Conservation (phyloP, 92 coral and sea anemone species). For the Bergia puertoricense region DNA sequence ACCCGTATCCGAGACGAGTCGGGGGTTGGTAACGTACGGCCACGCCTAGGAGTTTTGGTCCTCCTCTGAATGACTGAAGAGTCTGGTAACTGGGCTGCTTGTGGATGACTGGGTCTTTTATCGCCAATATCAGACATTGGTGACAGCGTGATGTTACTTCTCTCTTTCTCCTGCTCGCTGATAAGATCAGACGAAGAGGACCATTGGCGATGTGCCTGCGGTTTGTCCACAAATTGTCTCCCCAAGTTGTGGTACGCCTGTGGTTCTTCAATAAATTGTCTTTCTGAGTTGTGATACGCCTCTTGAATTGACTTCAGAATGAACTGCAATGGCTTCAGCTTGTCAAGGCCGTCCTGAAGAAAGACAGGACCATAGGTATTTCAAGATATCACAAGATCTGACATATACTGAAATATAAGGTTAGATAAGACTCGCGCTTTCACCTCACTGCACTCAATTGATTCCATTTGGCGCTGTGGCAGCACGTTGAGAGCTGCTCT, state of each 20-base stretch:
- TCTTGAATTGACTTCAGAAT: constrained; percentile 86
- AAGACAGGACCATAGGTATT: background rate
- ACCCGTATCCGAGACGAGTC: constrained; percentile 31
- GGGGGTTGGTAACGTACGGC: constrained; percentile 55
- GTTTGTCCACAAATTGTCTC: constrained; percentile 41
- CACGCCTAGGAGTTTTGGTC: constrained; percentile 31
- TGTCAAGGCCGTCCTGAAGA: constrained; percentile 76
- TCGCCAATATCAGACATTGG: constrained; percentile 62
- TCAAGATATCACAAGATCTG: background rate
- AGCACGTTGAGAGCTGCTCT: no score
- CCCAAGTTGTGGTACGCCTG: constrained; percentile 65
- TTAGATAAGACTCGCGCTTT: no score
- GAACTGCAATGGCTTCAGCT: constrained; percentile 81
- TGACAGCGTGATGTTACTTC: constrained; percentile 65
- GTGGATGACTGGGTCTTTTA: constrained; percentile 36
- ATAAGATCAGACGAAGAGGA: constrained; percentile 86
- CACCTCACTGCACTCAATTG: no score
- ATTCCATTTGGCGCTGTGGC: no score
- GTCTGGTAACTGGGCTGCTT: constrained; percentile 32
- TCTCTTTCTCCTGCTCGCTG: constrained; percentile 72
- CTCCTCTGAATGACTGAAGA: constrained; percentile 35
- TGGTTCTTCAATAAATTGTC: constrained; percentile 41
- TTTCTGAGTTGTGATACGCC: constrained; percentile 71
- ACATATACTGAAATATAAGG: no score
- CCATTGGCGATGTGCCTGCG: constrained; percentile 71